A percentile compares a stretch with the other conserved stretches of the same genome.
Conservation (phyloP, 2,113 vertebrate species). For the Petaurus breviceps region DNA sequence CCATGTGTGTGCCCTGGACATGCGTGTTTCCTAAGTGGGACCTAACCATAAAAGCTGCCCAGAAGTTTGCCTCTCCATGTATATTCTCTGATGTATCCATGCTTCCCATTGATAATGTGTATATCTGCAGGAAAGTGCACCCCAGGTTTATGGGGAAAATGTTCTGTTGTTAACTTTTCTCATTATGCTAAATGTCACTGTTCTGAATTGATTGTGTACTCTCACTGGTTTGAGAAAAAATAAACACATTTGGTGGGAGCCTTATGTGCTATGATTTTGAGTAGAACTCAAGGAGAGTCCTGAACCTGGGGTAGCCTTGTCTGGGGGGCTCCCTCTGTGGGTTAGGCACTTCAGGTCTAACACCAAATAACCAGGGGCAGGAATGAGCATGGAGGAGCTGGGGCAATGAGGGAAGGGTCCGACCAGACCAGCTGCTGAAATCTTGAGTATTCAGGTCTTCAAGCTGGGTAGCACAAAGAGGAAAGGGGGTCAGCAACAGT, state of each 20-base stretch:
- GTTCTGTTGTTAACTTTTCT: neutral
- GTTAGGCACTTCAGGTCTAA: neutral
- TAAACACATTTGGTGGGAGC: neutral
- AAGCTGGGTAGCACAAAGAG: neutral
- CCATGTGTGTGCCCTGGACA: neutral
- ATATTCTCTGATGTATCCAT: neutral
- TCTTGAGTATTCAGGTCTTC: neutral
- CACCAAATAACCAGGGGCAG: neutral
- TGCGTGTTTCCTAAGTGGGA: neutral
- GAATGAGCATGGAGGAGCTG: neutral
- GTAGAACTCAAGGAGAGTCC: neutral
- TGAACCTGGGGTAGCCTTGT: neutral
- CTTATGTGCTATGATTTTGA: neutral
- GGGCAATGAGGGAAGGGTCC: neutral
- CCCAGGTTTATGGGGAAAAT: neutral
- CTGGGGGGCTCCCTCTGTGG: neutral
- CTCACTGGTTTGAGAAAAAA: neutral
- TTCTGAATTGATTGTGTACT: neutral
- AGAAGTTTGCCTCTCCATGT: neutral
- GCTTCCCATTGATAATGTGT: neutral
- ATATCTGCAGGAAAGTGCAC: neutral
- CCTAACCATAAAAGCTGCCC: neutral
- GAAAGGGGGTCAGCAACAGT: neutral
- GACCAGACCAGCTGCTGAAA: neutral
- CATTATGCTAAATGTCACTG: neutral